Base-by-base conservation (phyloP, 1,140 invertebrate species). In the Chelonus insularis region DNA sequence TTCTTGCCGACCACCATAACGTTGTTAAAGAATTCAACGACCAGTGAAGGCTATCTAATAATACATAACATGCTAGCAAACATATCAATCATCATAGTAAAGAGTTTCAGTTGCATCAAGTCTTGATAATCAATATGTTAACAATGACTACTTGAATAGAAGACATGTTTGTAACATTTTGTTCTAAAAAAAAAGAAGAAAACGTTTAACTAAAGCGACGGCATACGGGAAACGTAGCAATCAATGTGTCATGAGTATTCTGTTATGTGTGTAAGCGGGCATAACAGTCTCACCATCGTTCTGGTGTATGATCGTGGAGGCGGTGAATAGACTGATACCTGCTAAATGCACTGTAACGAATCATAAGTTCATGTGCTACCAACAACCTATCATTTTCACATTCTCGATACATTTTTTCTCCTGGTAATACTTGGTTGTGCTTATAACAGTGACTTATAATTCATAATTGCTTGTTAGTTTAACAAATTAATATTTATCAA, bases 31-130 rank as follows among this genome's bases (percentile, higher is more conserved):
- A 32, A 32, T 60, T 39, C 39, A 60, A 32, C 48, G 50, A 60
- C 25, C 50, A 54, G 50, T 54, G 58, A 60, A 60, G 48, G 29
- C 25, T 29, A 7, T 29, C 25, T 29, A 29, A 29, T 29, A 29
- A 29, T 29, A 41, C 23, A 34, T 20, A 41, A 60, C 16, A 41
- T 14, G 18, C 21, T 41, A 41, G 25, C 21, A 25, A 60, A 60
- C 57, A 32, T 51, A 52, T 25, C 57, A 52, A 60, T 60, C 57
- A 60, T 39, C 48, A 32, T 39, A 47, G 41, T 39, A 54, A 21
- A 29, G 12, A 14, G 34, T 9, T 14, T 36, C 16, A 36, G 4
- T 20, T 9, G 14, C 18, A 58, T 25, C 21, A 50, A 47, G 57
- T 32, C 18, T 34, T 48, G 14, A 48, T 58, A 58, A 48, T 50